phyloP scores from a whole-genome alignment of 2,113 vertebrate genomes.

The Eidolon helvum region DNA sequence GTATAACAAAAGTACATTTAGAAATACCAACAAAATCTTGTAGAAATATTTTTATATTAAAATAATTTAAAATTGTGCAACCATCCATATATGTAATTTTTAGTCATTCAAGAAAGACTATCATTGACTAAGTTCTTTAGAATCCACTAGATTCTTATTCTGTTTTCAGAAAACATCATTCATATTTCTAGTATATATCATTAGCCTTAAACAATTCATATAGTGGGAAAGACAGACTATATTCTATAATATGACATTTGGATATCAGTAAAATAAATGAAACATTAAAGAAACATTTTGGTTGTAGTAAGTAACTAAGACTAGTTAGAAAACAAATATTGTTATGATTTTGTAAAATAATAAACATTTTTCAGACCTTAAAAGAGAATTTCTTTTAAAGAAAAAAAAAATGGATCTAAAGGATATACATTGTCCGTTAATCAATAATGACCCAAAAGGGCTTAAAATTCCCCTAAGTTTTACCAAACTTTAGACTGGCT shows the following conservation, averaged over 20 bases:
- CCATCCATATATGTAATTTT: neutral
- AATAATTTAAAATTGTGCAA: neutral
- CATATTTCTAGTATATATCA: neutral
- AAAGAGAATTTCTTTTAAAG: neutral
- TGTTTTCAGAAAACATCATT: neutral
- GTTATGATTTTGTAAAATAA: neutral
- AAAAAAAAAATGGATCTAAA: neutral
- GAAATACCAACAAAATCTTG: neutral
- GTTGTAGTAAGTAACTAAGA: neutral
- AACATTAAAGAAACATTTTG: neutral
- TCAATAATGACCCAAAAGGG: neutral
- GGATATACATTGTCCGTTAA: neutral
- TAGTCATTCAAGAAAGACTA: neutral
- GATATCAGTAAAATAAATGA: neutral
- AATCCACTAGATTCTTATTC: neutral
- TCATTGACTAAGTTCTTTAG: neutral
- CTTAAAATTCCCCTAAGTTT: neutral
- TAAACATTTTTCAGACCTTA: neutral
- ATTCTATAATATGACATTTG: neutral
- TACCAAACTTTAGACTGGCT: neutral
- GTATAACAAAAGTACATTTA: neutral
- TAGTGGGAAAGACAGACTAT: neutral
- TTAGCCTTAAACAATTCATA: neutral
- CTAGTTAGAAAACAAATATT: neutral
- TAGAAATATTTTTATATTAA: neutral